Base-by-base conservation (phyloP, 2,888 invertebrate genomes). In the Polymixis lichenea region DNA sequence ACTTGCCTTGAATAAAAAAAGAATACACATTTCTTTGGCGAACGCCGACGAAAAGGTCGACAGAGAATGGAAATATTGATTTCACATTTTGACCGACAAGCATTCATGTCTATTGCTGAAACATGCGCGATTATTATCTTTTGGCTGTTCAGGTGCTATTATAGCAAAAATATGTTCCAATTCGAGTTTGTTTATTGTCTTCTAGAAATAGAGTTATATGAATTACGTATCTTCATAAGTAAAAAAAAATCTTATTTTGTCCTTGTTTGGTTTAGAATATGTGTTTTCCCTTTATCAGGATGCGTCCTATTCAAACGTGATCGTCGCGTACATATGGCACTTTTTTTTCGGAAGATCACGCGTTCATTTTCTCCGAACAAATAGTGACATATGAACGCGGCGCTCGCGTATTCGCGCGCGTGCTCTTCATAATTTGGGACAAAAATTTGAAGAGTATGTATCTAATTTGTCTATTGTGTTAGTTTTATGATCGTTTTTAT, bases 21-120 rank as follows among this genome's bases (percentile, higher is more conserved):
- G 46, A 65, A 43, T 43, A 58, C 65, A 72, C 53, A 51, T 72
- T 62, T 62, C 25, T 70, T 84, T 71, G 53, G 56, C 60, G 75
- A 73, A 73, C 72, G 78, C 28, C 67, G 68, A 81, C 58, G 13
- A 32, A 72, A 78, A 82, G 77, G 77, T 82, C 67, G 77, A 68
- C 64, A 32, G 58, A 72, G 61, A 72, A 77, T 72, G 55, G n/a
- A n/a, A 62, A 43, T 83, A 87, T 85, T 80, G 85, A 87, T 85
- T 85, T 86, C 61, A 71, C 75, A 82, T 85, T 80, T 67, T 53
- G 22, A 56, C 61, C 51, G 55, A 51, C 38, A 25, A 61, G 19
- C 49, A 38, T 25, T 56, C 25, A 60, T 68, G 28, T 49, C 55
- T 64, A n/a, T 66, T 80, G 82, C 64, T 74, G 69, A 78, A 72